Evolutionary conservation across 2,888 invertebrate genomes (phyloP).

Genomic region (Quadroppia sp.): DNA sequence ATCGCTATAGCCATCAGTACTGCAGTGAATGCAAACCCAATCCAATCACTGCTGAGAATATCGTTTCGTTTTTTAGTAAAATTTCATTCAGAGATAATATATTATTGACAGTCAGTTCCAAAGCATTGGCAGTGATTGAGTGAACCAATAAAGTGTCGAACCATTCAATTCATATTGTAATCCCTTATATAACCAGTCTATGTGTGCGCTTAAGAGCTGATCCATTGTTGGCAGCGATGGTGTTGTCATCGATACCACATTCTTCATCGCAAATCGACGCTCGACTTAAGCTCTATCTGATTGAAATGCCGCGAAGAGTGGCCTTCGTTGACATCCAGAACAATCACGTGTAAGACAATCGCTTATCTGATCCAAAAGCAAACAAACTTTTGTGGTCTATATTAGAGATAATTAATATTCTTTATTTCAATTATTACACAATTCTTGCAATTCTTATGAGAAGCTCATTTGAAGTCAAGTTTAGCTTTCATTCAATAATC

Average conservation of each 20-base stretch:
- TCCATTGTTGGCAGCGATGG: slow-evolving; percentile 10
- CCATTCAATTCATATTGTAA: too few species aligned
- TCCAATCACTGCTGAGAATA: background rate
- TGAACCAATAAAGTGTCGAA: background rate
- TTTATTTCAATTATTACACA: too few species aligned
- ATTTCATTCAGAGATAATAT: background rate
- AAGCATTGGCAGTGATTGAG: background rate
- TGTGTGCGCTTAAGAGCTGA: background rate
- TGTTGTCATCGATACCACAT: slow-evolving; percentile 37
- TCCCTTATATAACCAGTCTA: too few species aligned
- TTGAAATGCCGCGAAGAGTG: slow-evolving; percentile 40
- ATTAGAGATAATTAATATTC: too few species aligned
- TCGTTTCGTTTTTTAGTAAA: background rate
- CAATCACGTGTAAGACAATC: slow-evolving; percentile 21
- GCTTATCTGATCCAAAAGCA: too few species aligned
- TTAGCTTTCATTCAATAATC: too few species aligned
- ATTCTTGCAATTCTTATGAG: too few species aligned
- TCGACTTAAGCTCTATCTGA: slow-evolving; percentile 35
- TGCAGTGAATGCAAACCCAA: too few species aligned
- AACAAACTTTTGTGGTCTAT: too few species aligned
- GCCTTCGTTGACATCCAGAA: slow-evolving; percentile 38
- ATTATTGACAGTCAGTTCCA: too few species aligned
- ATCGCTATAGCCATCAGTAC: background rate
- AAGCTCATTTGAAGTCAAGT: too few species aligned
- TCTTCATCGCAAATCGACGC: slow-evolving; percentile 39